These are phyloP conservation scores for Diadegma fenestrale DNA, from an alignment of 2,888 invertebrate species.

Conservation along the genomic window DNA sequence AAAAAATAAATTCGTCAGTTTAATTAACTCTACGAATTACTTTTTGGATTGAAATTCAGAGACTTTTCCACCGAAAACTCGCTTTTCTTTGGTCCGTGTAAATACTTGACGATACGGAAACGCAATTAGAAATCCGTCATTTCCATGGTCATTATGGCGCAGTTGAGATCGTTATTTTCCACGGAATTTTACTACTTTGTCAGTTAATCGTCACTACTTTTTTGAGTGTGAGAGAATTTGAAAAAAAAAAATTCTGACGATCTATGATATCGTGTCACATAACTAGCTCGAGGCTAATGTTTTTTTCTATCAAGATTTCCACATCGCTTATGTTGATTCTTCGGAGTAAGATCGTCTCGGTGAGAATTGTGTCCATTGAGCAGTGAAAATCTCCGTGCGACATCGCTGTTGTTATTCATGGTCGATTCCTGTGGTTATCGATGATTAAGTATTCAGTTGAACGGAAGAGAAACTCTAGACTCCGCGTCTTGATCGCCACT, in stretches of 20 bases:
- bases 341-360: slow-evolving; percentile 1
- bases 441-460: slow-evolving; percentile 9
- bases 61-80: neutral
- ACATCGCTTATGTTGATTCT: neutral
- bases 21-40: neutral
- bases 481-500: slow-evolving; percentile 25
- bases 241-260: slow-evolving; percentile 1
- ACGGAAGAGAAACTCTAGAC: slow-evolving; percentile 20
- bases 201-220: neutral
- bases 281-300: neutral
- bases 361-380: neutral
- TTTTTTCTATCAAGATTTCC: neutral
- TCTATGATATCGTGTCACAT: neutral
- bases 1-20: neutral
- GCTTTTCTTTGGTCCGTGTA: neutral
- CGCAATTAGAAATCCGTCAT: neutral
- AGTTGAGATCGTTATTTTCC: neutral
- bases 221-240: neutral
- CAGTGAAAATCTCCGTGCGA: slow-evolving; percentile 2
- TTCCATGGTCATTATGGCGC: neutral
- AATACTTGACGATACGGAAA: neutral
- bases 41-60: neutral
- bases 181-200: neutral
- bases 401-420: neutral
- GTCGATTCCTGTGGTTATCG: slow-evolving; percentile 20